Percentiles rank a stretch among this genome's conserved stretches.
Conservation (phyloP, 1,140 invertebrate species). For the Penaeus indicus region DNA sequence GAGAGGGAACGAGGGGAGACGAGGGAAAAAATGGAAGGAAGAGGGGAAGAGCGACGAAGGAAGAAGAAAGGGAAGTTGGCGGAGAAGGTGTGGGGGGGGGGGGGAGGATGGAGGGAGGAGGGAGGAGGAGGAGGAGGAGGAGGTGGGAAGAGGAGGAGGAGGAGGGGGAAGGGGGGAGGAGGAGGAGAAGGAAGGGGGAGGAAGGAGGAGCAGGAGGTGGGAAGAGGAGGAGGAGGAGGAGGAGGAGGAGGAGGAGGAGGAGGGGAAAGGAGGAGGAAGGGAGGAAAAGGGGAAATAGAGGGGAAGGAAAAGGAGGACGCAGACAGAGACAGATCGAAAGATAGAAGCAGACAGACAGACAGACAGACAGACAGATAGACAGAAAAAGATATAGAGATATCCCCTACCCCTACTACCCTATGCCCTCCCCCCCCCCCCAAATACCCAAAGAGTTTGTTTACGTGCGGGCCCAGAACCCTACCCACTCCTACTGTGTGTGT, state of each 20-base stretch:
- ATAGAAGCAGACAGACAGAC: too few species aligned
- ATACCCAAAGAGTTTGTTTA: slow-evolving; percentile 39
- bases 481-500: slow-evolving; percentile 12
- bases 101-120: background rate
- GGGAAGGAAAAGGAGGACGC: too few species aligned
- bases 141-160: background rate
- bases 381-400: too few species aligned
- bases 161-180: background rate
- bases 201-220: background rate
- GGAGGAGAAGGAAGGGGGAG: background rate
- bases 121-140: background rate
- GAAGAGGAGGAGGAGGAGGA: background rate
- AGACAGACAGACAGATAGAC: too few species aligned
- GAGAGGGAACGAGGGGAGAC: background rate
- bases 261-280: background rate
- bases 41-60: background rate
- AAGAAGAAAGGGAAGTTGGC: background rate
- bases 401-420: too few species aligned
- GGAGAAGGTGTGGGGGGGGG: background rate
- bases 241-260: too few species aligned
- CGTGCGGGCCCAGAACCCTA: slow-evolving; percentile 3
- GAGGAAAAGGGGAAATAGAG: too few species aligned
- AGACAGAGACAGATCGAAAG: too few species aligned
- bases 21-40: background rate
- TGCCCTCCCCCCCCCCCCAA: background rate